These are phyloP conservation scores for Zenarchopterus dispar DNA, from an alignment of 2,797 vertebrate genomes.

Conservation along the genomic window DNA sequence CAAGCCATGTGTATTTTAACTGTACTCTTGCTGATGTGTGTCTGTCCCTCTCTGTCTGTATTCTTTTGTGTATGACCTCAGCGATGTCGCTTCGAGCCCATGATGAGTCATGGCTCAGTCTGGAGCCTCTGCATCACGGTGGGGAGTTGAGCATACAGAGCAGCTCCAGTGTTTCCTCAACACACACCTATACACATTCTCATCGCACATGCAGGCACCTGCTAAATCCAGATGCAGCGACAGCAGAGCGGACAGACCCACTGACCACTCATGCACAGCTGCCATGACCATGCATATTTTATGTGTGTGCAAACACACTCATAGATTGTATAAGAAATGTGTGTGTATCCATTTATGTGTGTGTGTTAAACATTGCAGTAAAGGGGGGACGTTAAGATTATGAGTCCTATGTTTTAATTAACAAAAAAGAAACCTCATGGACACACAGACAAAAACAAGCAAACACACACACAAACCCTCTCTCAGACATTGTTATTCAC, in stretches of 20 bases:
- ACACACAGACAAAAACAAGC: slow-evolving; percentile 24
- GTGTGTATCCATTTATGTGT: neutral
- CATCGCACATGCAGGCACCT: neutral
- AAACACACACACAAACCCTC: slow-evolving; percentile 6
- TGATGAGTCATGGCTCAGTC: slow-evolving; percentile 77
- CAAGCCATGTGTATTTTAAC: slow-evolving; percentile 28
- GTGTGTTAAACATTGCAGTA: neutral
- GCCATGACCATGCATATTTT: slow-evolving; percentile 2
- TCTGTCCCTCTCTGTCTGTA: slow-evolving; percentile 29
- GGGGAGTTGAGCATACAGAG: slow-evolving; percentile 63
- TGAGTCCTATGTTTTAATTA: slow-evolving; percentile 25
- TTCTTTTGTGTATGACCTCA: slow-evolving; percentile 66
- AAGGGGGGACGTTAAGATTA: slow-evolving; percentile 6
- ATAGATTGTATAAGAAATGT: neutral
- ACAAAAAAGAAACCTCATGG: slow-evolving; percentile 29
- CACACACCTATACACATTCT: slow-evolving; percentile 13
- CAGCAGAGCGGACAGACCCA: neutral
- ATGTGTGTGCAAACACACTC: neutral
- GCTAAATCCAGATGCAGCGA: neutral
- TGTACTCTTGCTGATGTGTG: slow-evolving; percentile 27
- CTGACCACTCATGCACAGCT: neutral
- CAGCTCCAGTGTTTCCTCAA: slow-evolving; percentile 37
- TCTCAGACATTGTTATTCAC: slow-evolving; percentile 47
- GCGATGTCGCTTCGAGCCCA: slow-evolving; percentile 54
- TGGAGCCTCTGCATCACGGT: slow-evolving; percentile 62